Evolutionary conservation across 2,888 invertebrate genomes (phyloP).

Genomic region (Acleris holmiana): DNA sequence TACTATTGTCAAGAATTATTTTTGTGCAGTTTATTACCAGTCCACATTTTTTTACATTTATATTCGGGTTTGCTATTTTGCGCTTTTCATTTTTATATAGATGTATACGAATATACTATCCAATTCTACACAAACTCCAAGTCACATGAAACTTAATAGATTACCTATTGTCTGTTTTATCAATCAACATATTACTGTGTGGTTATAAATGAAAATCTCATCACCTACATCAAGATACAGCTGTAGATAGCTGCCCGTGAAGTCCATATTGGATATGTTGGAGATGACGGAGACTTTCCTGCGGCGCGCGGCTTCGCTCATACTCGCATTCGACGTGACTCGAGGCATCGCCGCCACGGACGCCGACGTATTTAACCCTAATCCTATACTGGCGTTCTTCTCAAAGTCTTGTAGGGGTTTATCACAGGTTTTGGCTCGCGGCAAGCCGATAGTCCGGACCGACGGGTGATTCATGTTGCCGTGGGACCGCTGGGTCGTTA

Average conservation of each 20-base stretch:
- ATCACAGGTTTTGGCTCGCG: conserved; percentile 78
- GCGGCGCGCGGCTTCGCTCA: conserved; percentile 79
- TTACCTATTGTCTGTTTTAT: no score
- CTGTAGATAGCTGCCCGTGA: conserved; percentile 89
- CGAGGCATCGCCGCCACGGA: conserved; percentile 78
- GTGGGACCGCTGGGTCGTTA: conserved; percentile 69
- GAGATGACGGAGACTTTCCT: conserved; percentile 88
- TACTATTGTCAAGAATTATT: no score
- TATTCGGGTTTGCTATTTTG: no score
- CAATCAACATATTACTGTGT: no score
- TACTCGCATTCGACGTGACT: conserved; percentile 78
- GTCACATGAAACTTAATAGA: no score
- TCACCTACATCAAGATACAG: conserved; percentile 86
- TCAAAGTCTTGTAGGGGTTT: conserved; percentile 77
- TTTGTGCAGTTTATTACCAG: no score
- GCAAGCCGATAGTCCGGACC: conserved; percentile 71
- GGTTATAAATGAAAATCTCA: conserved; percentile 3
- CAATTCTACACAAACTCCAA: no score
- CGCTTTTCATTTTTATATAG: no score
- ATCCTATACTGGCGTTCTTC: conserved; percentile 56
- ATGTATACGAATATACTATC: no score
- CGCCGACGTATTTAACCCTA: conserved; percentile 71
- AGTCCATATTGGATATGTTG: conserved; percentile 89
- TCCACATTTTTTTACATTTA: no score
- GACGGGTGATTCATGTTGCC: conserved; percentile 77